phyloP scores from a whole-genome alignment of 2,113 vertebrate genomes.

The Promerops cafer region DNA sequence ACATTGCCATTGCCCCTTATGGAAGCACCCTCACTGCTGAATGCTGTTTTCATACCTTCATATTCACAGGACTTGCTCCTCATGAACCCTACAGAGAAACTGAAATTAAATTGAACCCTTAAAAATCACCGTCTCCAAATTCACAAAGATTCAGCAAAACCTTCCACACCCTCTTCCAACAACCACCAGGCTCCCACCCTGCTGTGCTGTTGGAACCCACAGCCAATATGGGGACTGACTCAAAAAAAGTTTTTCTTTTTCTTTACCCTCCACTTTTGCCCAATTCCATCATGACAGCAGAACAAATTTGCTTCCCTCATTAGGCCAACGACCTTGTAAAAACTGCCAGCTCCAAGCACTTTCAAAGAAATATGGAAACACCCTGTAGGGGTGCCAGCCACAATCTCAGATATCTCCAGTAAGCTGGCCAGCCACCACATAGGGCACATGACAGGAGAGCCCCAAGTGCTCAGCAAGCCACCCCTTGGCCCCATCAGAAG shows the following conservation, averaged over 20 bases:
- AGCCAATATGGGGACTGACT: not conserved
- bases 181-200: not conserved
- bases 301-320: not conserved
- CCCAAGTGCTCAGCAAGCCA: not conserved
- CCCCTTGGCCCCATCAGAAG: not conserved
- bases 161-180: not conserved
- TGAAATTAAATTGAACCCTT: not conserved
- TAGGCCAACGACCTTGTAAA: not conserved
- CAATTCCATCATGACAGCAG: not conserved
- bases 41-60: not conserved
- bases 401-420: not conserved
- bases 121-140: not conserved
- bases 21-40: not conserved
- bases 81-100: not conserved
- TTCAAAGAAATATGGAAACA: not conserved
- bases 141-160: not conserved
- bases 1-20: not conserved
- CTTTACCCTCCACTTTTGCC: not conserved
- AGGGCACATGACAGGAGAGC: accelerated
- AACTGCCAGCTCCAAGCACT: not conserved
- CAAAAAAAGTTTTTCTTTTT: not conserved
- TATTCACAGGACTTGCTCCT: not conserved
- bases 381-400: not conserved
- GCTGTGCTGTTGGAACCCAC: accelerated
- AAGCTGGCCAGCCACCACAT: not conserved